Evolutionary conservation across 2,888 invertebrate genomes (phyloP), one percentile per base, ranked within the genome.

Genomic region (Tetranychus piercei): DNA sequence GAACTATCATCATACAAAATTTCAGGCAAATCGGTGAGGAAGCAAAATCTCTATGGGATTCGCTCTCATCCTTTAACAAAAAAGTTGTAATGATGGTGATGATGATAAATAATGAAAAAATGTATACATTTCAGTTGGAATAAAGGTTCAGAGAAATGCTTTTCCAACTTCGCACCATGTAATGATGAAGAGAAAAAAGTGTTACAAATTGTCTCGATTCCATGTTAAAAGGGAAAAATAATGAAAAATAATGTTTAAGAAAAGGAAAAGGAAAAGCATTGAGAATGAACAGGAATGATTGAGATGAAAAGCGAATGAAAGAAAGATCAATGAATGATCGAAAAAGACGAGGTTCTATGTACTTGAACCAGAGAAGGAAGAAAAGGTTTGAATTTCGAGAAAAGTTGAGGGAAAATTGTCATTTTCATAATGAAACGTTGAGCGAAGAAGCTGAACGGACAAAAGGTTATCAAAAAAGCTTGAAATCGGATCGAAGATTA

Each of bases 251-350:
- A 66, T 66, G 66, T n/a, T n/a, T 34, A 3, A 34, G 34, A 34
- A 34, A 34, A 34, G 34, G 34, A 34, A 34, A 34, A 34, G 5
- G 34, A 34, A 34, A 18, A 18, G 15, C 1, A 9, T 20, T 15
- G 69, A 67, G 22, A 69, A 23, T 69, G 69, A 69, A 69, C n/a
- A 69, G 9, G n/a, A 6, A 55, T 55, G 55, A 15, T 55, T 55
- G 11, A 15, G 15, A 55, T 55, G 23, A 23, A 3, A 23, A 44
- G 20, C 3, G n/a, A n/a, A n/a, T 22, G 67, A 67, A 67, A 67
- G 67, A 18, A 9, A 67, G 22, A 67, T 22, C n/a, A 67, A 67
- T 67, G 67, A 67, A 22, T 67, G 22, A 22, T 22, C 8, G n/a
- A 67, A 22, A 67, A n/a, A 67, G 15, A 55, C 3, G 55, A 7